These are phyloP conservation scores for Nothoprocta perdicaria DNA, from an alignment of 2,113 vertebrate species.

Conservation along the genomic window DNA sequence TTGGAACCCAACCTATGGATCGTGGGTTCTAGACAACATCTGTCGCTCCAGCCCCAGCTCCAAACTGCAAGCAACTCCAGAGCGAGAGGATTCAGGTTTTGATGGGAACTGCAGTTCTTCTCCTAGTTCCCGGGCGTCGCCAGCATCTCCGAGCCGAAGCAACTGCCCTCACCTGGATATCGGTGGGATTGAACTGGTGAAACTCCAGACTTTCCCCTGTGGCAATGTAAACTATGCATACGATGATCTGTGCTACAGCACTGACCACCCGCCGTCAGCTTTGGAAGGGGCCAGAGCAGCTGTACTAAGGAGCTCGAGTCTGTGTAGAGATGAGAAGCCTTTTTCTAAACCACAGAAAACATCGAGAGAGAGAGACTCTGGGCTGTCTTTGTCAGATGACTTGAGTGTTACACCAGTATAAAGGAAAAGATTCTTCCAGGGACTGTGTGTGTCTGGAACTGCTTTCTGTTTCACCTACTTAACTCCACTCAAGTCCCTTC, in stretches of 20 bases:
- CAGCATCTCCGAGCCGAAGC: constrained; percentile 66
- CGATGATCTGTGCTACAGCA: constrained; percentile 72
- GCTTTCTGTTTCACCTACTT: neutral
- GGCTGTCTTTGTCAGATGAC: constrained; percentile 86
- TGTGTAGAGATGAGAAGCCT: constrained; percentile 46
- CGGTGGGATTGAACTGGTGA: constrained; percentile 81
- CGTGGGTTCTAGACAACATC: constrained; percentile 87
- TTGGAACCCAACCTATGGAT: constrained; percentile 93
- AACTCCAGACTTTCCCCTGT: constrained; percentile 88
- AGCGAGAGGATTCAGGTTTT: constrained; percentile 75
- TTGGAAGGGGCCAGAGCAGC: constrained; percentile 42
- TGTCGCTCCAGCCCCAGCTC: constrained; percentile 58
- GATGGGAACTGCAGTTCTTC: constrained; percentile 70
- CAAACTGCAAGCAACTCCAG: constrained; percentile 54
- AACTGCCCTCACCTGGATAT: constrained; percentile 64
- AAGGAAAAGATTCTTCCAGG: constrained; percentile 8
- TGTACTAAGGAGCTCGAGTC: constrained; percentile 71
- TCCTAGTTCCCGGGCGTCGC: constrained; percentile 69
- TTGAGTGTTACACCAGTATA: constrained; percentile 87
- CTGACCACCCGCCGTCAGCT: constrained; percentile 65
- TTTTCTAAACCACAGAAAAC: constrained; percentile 83
- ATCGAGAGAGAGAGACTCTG: constrained; percentile 85
- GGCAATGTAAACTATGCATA: constrained; percentile 91
- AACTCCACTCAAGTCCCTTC: neutral
- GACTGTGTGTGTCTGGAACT: constrained; percentile 2